Conservation (phyloP, 2,797 vertebrate species). For the Novumbra hubbsi region DNA sequence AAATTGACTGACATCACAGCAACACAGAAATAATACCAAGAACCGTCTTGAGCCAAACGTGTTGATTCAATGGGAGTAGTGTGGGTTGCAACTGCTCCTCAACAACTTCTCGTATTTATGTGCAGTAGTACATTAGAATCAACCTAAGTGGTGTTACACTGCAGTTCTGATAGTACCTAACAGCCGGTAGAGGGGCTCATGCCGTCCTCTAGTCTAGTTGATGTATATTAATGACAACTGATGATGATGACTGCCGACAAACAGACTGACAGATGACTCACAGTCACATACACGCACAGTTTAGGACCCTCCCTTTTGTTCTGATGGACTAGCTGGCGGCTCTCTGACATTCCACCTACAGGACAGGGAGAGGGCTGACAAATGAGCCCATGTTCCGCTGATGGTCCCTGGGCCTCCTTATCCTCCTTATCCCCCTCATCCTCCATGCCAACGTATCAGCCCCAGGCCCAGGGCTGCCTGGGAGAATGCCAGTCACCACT, state of each 20-base stretch:
- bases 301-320: not conserved
- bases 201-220: not conserved
- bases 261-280: not conserved
- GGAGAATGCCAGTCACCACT: conserved; percentile 56
- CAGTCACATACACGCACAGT: conserved; percentile 10
- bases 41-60: not conserved
- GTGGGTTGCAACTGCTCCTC: not conserved
- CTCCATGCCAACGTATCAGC: conserved; percentile 60
- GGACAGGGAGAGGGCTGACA: conserved; percentile 22
- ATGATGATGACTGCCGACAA: not conserved
- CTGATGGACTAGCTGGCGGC: conserved; percentile 17
- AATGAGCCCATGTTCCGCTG: not conserved
- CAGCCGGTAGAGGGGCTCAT: not conserved
- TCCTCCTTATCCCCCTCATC: conserved; percentile 5
- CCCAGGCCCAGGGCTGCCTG: conserved; percentile 15
- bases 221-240: not conserved
- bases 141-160: not conserved
- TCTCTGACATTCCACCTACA: conserved; percentile 40
- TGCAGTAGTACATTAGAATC: not conserved
- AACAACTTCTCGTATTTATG: not conserved
- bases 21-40: not conserved
- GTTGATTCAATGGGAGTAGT: not conserved
- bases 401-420: conserved; percentile 5
- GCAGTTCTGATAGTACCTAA: not conserved
- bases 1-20: conserved; percentile 25